Conservation (phyloP, 1,140 invertebrate genomes). For the Calliphora vicina region DNA sequence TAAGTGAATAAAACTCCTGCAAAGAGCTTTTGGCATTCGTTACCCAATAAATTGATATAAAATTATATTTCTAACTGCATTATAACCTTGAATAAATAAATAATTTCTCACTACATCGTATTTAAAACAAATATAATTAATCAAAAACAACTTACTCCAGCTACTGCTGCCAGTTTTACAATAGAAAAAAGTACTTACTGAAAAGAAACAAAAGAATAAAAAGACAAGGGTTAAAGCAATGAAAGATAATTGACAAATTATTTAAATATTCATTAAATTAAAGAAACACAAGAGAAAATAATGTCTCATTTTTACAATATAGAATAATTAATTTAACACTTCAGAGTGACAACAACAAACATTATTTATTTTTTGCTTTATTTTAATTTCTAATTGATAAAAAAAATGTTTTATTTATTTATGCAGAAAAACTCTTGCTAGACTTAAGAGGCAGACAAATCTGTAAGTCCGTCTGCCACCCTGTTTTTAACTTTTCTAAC, state of each 20-base stretch:
- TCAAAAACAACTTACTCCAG: too few species aligned
- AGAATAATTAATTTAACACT: neutral
- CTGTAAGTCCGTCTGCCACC: neutral
- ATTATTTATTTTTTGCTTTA: neutral
- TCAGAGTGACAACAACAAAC: neutral
- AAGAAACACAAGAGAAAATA: neutral
- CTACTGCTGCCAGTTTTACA: too few species aligned
- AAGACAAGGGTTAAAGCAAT: too few species aligned
- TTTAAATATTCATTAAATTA: neutral
- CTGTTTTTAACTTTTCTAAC: conserved; percentile 9
- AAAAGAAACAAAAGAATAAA: too few species aligned
- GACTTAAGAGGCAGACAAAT: neutral
- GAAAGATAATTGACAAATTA: neutral
- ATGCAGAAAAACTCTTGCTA: neutral
- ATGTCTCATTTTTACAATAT: neutral
- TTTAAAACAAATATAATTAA: too few species aligned
- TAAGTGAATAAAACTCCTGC: too few species aligned
- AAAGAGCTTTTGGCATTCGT: too few species aligned
- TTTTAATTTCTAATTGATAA: neutral
- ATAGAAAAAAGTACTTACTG: too few species aligned
- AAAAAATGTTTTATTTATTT: neutral
- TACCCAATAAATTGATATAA: too few species aligned
- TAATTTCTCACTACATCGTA: too few species aligned
- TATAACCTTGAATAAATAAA: too few species aligned
- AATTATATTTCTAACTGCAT: too few species aligned